Conservation (phyloP, 1,140 invertebrate species). For the Stegodyphus dumicola region DNA sequence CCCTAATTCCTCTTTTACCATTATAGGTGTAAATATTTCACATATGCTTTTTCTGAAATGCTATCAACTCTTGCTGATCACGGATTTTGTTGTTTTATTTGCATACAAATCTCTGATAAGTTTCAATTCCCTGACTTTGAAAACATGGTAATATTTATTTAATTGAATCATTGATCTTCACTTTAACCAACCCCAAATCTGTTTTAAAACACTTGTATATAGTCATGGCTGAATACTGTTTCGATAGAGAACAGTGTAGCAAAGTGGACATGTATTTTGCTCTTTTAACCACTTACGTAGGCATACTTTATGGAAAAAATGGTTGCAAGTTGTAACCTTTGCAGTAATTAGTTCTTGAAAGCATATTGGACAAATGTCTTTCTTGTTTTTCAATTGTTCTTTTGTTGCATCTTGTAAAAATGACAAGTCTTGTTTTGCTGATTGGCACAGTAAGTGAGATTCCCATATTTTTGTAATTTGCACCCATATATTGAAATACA, state of each 20-base stretch:
- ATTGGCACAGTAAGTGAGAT: slow-evolving; percentile 90
- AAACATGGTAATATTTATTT: too few species aligned
- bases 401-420: slow-evolving; percentile 84
- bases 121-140: too few species aligned
- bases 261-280: slow-evolving; percentile 73
- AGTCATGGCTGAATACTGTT: background rate
- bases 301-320: slow-evolving; percentile 95
- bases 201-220: too few species aligned
- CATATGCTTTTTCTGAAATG: too few species aligned
- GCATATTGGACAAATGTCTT: slow-evolving; percentile 97
- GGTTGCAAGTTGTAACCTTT: slow-evolving; percentile 91
- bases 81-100: too few species aligned
- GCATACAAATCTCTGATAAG: too few species aligned
- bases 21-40: too few species aligned
- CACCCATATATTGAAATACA: slow-evolving; percentile 97
- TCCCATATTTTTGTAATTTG: slow-evolving; percentile 91
- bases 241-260: slow-evolving; percentile 77
- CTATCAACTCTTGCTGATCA: too few species aligned
- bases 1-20: too few species aligned
- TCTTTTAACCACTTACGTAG: slow-evolving; percentile 96
- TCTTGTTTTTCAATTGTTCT: slow-evolving; percentile 79
- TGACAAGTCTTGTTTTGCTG: slow-evolving; percentile 93
- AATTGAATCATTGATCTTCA: too few species aligned
- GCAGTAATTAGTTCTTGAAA: slow-evolving; percentile 93
- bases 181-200: too few species aligned